phyloP scores from a whole-genome alignment of 2,113 vertebrate genomes.

The Myiagra hebetior region DNA sequence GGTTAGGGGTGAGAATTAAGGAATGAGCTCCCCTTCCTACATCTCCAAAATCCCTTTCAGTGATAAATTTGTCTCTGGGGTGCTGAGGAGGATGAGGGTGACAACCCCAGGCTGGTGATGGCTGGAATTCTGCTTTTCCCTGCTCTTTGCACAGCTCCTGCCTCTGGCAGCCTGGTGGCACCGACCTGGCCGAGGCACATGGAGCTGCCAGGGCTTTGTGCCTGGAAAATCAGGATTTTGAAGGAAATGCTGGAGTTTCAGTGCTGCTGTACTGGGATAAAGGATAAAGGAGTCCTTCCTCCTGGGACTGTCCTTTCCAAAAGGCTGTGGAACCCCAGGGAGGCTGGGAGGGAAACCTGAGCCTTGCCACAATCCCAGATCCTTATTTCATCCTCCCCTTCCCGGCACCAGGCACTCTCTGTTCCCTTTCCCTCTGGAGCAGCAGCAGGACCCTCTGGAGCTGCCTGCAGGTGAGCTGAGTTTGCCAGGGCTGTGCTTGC shows the following conservation, averaged over 20 bases:
- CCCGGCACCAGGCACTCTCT: fast-evolving
- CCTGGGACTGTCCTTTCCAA: background rate
- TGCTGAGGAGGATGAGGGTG: background rate
- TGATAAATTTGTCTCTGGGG: fast-evolving
- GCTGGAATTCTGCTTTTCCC: background rate
- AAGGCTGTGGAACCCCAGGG: background rate
- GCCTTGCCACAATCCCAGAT: background rate
- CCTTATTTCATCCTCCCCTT: background rate
- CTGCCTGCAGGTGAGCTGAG: background rate
- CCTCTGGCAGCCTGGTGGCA: background rate
- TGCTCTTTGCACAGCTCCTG: background rate
- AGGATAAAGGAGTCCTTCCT: background rate
- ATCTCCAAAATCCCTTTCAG: background rate
- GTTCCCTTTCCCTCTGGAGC: background rate
- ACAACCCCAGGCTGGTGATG: fast-evolving
- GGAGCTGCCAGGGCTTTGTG: background rate
- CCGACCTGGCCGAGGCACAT: fast-evolving
- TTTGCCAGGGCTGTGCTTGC: background rate
- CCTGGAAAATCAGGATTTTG: background rate
- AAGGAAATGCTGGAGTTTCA: background rate
- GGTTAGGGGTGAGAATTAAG: background rate
- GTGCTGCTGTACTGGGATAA: background rate
- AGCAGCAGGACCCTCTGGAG: background rate
- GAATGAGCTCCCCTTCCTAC: background rate
- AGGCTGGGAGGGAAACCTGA: background rate